Evolutionary conservation across 1,140 invertebrate species (phyloP).

Genomic region (Papilio glaucus): DNA sequence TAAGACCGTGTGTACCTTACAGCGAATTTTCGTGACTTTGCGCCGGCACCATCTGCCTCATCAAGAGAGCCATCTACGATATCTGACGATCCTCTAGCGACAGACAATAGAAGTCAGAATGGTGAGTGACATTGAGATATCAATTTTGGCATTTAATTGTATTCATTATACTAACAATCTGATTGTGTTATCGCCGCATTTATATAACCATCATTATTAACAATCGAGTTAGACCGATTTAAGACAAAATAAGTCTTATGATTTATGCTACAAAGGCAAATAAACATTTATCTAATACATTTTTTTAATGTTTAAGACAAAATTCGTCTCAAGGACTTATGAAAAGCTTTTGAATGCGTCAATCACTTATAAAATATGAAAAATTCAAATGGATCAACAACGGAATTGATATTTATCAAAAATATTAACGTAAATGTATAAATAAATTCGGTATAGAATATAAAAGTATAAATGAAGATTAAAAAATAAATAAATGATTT

Average conservation of each 20-base stretch:
- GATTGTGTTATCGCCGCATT: background rate
- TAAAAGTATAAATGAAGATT: background rate
- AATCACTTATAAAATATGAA: background rate
- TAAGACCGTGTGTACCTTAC: slow-evolving; percentile 32
- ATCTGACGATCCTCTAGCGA: slow-evolving; percentile 62
- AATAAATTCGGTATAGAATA: background rate
- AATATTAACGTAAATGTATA: too few relatives aligned
- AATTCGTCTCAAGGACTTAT: background rate
- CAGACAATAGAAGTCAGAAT: slow-evolving; percentile 62
- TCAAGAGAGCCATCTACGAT: slow-evolving; percentile 68
- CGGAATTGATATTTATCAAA: background rate
- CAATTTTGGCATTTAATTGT: slow-evolving; percentile 17
- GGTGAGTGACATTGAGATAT: slow-evolving; percentile 49
- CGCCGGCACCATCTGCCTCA: slow-evolving; percentile 50
- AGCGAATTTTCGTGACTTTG: slow-evolving; percentile 69
- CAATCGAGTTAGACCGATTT: background rate
- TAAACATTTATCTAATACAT: too few relatives aligned
- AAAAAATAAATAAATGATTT: too few relatives aligned
- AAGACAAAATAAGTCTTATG: too few relatives aligned
- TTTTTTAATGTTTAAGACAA: background rate
- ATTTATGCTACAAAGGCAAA: too few relatives aligned
- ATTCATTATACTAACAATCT: slow-evolving; percentile 17
- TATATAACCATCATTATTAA: background rate
- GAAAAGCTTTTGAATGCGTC: background rate
- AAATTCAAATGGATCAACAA: too few relatives aligned